These are phyloP conservation scores for Trachelus troglodyta DNA, from an alignment of 2,888 invertebrate genomes.

Conservation along the genomic window DNA sequence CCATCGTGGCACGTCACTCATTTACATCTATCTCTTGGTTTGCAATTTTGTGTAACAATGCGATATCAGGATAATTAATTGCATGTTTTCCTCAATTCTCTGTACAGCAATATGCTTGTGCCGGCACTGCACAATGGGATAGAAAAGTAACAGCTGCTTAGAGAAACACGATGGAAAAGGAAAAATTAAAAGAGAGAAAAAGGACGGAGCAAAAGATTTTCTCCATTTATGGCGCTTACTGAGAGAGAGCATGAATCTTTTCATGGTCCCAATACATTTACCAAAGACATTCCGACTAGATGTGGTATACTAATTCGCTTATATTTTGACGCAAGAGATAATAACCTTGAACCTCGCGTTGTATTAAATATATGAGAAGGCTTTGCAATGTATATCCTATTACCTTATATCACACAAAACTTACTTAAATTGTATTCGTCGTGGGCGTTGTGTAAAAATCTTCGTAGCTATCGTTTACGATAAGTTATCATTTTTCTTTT, in stretches of 20 bases:
- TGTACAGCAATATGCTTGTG: slow-evolving; percentile 34
- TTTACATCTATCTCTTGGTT: neutral
- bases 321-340: neutral
- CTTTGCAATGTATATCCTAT: slow-evolving; percentile 41
- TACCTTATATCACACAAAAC: slow-evolving; percentile 57
- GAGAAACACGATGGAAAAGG: neutral
- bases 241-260: slow-evolving; percentile 46
- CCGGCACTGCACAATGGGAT: neutral
- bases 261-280: slow-evolving; percentile 57
- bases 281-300: slow-evolving; percentile 56
- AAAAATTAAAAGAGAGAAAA: neutral
- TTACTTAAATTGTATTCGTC: slow-evolving; percentile 52
- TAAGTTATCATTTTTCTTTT: slow-evolving; percentile 19
- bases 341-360: neutral
- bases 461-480: slow-evolving; percentile 32
- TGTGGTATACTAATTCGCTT: slow-evolving; percentile 34
- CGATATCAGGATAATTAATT: neutral
- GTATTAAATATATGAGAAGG: slow-evolving; percentile 27
- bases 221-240: neutral
- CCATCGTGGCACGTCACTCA: neutral
- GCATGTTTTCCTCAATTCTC: neutral
- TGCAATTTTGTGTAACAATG: neutral
- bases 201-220: neutral
- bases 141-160: neutral
- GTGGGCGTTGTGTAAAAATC: slow-evolving; percentile 52